phyloP scores from a whole-genome alignment of 1,140 invertebrate species.

The Proales similis region DNA sequence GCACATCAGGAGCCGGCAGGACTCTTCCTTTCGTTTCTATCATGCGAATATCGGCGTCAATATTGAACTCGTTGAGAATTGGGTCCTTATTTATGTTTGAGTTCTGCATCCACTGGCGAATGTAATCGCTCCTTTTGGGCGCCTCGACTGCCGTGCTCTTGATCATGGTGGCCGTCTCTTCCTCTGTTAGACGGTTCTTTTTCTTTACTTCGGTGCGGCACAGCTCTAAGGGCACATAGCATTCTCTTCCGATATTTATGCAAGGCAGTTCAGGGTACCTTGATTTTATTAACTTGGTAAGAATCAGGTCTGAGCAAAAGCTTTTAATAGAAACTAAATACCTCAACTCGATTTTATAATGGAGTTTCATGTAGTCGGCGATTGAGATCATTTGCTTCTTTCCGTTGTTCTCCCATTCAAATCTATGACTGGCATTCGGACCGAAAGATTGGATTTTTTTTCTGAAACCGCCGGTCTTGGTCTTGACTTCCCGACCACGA shows the following conservation, averaged over 20 bases:
- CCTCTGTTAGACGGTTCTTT: conserved; percentile 14
- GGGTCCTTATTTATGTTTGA: conserved; percentile 60
- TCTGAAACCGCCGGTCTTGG: conserved; percentile 34
- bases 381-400: neutral
- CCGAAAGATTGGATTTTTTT: conserved; percentile 35
- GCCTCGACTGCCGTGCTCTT: neutral
- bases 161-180: conserved; percentile 13
- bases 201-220: conserved; percentile 34
- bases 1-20: conserved; percentile 93
- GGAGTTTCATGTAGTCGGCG: conserved; percentile 5
- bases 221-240: conserved; percentile 24
- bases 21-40: conserved; percentile 98
- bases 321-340: too few relatives aligned
- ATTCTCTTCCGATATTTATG: conserved; percentile 1
- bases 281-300: too few relatives aligned
- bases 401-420: conserved; percentile 12
- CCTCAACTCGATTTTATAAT: conserved; percentile 18
- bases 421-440: conserved; percentile 8
- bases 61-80: conserved; percentile 95
- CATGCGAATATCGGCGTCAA: conserved; percentile 94
- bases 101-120: neutral
- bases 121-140: conserved; percentile 11
- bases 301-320: too few relatives aligned
- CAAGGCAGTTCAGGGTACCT: conserved; percentile 22
- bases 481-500: conserved; percentile 18